phyloP scores from a whole-genome alignment of 2,797 vertebrate genomes.

The Hyperoplus lanceolatus region DNA sequence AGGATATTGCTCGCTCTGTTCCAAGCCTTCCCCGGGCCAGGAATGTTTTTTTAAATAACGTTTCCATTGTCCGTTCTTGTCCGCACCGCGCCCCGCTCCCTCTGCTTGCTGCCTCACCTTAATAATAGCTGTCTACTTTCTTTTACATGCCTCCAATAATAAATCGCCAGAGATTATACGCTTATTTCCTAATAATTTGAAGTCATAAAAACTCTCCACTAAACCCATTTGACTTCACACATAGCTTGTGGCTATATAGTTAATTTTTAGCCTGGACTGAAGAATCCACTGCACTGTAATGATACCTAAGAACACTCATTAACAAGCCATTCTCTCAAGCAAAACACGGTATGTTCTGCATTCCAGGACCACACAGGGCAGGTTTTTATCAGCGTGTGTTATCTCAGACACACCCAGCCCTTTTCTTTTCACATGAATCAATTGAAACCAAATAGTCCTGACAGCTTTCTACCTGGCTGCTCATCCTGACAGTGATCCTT shows the following conservation, averaged over 20 bases:
- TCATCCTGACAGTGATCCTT: not conserved
- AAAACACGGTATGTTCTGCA: not conserved
- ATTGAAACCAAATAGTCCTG: not conserved
- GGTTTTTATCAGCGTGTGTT: constrained; percentile 33
- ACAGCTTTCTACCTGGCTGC: not conserved
- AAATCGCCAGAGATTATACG: not conserved
- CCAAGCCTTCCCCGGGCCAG: not conserved
- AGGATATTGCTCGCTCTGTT: constrained; percentile 48
- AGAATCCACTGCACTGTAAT: not conserved
- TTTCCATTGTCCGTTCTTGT: constrained; percentile 39
- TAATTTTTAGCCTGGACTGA: not conserved
- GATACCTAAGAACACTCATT: not conserved
- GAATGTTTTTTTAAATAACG: constrained; percentile 38
- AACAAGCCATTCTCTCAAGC: not conserved
- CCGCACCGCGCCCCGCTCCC: not conserved
- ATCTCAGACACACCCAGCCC: constrained; percentile 28
- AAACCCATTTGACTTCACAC: too few species aligned
- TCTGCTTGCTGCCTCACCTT: not conserved
- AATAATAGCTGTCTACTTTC: not conserved
- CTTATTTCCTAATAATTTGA: constrained; percentile 4
- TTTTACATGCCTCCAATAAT: not conserved
- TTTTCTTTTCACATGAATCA: not conserved
- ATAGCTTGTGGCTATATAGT: not conserved
- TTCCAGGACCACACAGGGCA: constrained; percentile 37
- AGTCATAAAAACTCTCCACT: not conserved